Evolutionary conservation across 2,888 invertebrate species (phyloP).

Genomic region (Nomada goodeniana): DNA sequence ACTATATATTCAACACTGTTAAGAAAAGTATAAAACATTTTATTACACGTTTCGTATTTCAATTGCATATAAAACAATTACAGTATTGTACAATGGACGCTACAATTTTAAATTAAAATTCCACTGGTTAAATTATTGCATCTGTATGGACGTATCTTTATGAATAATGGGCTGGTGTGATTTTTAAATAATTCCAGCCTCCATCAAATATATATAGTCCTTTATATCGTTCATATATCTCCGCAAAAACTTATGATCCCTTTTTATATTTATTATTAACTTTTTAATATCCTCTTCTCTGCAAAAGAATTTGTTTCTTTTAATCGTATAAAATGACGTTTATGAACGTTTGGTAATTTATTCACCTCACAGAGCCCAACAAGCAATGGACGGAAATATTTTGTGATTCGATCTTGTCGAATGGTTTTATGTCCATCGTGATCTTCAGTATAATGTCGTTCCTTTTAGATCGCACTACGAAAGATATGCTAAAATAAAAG

Average conservation of each 20-base stretch:
- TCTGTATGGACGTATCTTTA: not conserved
- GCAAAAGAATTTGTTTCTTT: slow-evolving; percentile 38
- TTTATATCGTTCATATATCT: slow-evolving; percentile 76
- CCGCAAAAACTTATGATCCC: slow-evolving; percentile 75
- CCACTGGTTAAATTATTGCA: slow-evolving; percentile 7
- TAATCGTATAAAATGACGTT: slow-evolving; percentile 1
- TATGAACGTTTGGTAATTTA: not conserved
- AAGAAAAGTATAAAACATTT: slow-evolving; percentile 33
- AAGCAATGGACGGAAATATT: slow-evolving; percentile 73
- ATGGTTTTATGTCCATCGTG: slow-evolving; percentile 71
- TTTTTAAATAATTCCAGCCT: slow-evolving; percentile 48
- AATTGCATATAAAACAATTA: slow-evolving; percentile 13
- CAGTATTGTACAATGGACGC: slow-evolving; percentile 16
- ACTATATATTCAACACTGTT: not conserved
- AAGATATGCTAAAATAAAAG: slow-evolving; percentile 72
- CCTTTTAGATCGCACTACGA: slow-evolving; percentile 68
- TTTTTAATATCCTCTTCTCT: slow-evolving; percentile 75
- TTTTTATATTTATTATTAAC: slow-evolving; percentile 76
- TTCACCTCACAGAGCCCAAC: slow-evolving; percentile 76
- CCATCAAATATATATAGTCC: slow-evolving; percentile 76
- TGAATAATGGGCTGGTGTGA: not conserved
- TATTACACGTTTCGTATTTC: slow-evolving; percentile 10
- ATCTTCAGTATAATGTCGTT: slow-evolving; percentile 74
- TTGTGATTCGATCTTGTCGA: slow-evolving; percentile 70
- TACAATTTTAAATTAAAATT: not conserved